Conservation (phyloP, 2,113 vertebrate species). For the Haplochromis vanheusdeni region DNA sequence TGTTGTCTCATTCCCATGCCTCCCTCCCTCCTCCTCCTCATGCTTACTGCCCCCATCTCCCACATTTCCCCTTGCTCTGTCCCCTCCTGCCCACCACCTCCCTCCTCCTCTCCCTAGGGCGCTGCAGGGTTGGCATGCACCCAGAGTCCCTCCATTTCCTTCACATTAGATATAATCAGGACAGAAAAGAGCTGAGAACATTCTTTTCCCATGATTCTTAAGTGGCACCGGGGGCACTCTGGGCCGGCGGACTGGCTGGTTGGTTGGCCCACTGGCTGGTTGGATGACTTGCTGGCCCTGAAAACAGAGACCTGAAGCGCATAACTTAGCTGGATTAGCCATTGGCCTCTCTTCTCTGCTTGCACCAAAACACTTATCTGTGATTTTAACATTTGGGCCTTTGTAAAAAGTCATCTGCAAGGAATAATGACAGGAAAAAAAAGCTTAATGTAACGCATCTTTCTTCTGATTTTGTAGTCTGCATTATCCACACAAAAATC, state of each 20-base stretch:
- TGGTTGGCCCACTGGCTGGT: slow-evolving; percentile 8
- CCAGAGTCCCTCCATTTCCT: slow-evolving; percentile 64
- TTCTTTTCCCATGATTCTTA: slow-evolving; percentile 76
- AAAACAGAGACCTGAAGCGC: slow-evolving; percentile 20
- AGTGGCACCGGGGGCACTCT: slow-evolving; percentile 56
- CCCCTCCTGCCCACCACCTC: background rate
- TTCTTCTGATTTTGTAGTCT: background rate
- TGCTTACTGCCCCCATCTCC: background rate
- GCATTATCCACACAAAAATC: background rate
- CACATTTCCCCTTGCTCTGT: background rate
- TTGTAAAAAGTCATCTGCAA: background rate
- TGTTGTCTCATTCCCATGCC: slow-evolving; percentile 1
- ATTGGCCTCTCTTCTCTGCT: background rate
- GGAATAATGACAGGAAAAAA: background rate
- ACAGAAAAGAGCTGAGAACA: slow-evolving; percentile 62
- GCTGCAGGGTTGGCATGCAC: slow-evolving; percentile 43
- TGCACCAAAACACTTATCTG: slow-evolving; percentile 16
- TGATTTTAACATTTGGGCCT: background rate
- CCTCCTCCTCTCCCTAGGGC: slow-evolving; percentile 24
- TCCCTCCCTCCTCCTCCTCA: background rate
- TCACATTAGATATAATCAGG: slow-evolving; percentile 71
- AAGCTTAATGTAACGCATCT: background rate
- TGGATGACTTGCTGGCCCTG: background rate
- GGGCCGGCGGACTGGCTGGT: slow-evolving; percentile 2
- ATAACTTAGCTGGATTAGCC: slow-evolving; percentile 42